Base-by-base conservation (phyloP, 2,888 invertebrate genomes). In the Drosophila neoperkinsi region DNA sequence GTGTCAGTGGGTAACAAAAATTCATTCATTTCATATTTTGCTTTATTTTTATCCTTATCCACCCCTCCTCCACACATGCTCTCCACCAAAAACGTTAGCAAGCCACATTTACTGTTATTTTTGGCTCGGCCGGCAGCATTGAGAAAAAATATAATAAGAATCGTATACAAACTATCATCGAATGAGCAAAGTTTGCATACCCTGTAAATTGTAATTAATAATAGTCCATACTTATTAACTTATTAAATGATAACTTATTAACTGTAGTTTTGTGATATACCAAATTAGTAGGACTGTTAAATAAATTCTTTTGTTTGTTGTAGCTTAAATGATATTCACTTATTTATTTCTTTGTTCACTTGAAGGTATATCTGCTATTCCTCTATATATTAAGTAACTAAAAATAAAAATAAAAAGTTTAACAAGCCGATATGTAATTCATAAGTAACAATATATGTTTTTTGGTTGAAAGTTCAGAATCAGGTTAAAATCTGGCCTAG, bases 1-100 rank as follows among this genome's bases (percentile, higher is more conserved):
- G 87, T 87, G 87, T 90, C 87, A 87, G 87, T 90, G 87, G 90
- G 90, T 90, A 87, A 90, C 88, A 87, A 90, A 87, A 86, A 90
- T 87, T 87, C 90, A 90, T 87, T 87, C 85, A 90, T 90, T 90
- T 87, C 90, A 87, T 90, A 87, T 87, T 87, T 89, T 84, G 80
- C 81, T 77, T 82, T 88, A 82, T 82, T 82, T 46, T 84, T 74
- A 71, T 73, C 70, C 72, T 38, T 21, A 43, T 55, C 52, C 30
- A 13, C 21, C 18, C 21, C n/a, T 18, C 36, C 28, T 33, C 28
- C 5, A 4, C 30, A 41, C 65, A 53, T 58, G 46, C 56, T 41
- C 64, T n/a, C 50, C 71, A 61, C 71, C 70, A 70, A 82, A 79
- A 82, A 81, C 66, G 81, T 74, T 88, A 84, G 76, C 75, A 73